Conservation (phyloP, 35 echinoderm and acorn worm species). For the Nesometra sesokonis region DNA sequence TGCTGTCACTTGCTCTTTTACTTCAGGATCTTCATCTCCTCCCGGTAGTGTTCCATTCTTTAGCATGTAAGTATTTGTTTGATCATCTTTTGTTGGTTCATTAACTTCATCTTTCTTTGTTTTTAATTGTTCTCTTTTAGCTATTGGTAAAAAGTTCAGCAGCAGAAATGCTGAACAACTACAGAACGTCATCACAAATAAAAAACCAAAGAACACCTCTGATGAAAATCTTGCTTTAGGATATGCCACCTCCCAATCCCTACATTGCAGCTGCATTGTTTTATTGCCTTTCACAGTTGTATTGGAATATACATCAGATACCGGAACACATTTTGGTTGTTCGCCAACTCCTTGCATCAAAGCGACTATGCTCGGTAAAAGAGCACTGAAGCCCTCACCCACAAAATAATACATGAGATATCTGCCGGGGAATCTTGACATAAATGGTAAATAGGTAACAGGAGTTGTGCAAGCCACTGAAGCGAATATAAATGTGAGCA, state of each 20-base stretch:
- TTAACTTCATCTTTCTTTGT: background rate
- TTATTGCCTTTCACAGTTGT: background rate
- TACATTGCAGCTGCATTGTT: background rate
- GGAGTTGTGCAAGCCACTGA: background rate
- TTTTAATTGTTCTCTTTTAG: background rate
- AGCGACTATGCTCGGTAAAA: background rate
- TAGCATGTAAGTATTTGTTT: background rate
- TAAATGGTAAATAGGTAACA: background rate
- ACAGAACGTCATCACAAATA: background rate
- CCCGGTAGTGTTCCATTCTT: background rate
- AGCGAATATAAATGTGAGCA: background rate
- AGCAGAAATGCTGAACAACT: background rate
- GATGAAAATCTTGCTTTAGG: background rate
- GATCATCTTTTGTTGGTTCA: background rate
- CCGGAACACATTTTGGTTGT: background rate
- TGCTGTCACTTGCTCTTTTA: background rate
- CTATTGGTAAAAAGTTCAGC: background rate
- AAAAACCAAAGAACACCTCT: background rate
- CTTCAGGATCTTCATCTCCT: background rate
- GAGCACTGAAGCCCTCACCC: constrained; percentile 2
- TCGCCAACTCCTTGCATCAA: constrained; percentile 3
- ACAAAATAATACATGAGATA: background rate
- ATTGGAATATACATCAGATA: background rate
- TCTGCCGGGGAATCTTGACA: background rate
- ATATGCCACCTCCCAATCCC: background rate